A percentile compares a stretch with the other conserved stretches of the same genome.
These are phyloP conservation scores for Caenorhabditis angaria DNA, from an alignment of 2,888 invertebrate species.

Conservation along the genomic window DNA sequence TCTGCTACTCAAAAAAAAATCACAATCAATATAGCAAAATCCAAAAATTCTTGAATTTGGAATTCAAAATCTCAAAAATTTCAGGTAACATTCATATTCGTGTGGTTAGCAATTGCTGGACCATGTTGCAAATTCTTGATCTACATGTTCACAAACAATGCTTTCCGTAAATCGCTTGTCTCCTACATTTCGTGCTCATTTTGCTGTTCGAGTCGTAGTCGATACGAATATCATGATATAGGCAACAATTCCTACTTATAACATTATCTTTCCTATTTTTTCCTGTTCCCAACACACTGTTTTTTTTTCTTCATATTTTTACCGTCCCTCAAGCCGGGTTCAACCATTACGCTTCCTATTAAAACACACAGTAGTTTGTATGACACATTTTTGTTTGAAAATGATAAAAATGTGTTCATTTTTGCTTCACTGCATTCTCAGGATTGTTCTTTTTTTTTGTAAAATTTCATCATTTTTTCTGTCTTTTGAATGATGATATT, in stretches of 20 bases:
- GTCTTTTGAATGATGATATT: background rate
- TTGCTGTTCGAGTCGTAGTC: constrained; percentile 42
- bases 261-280: background rate
- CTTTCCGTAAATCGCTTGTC: constrained; percentile 77
- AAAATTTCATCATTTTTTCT: background rate
- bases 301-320: background rate
- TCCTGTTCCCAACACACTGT: background rate
- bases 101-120: constrained; percentile 93
- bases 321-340: background rate
- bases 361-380: background rate
- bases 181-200: constrained; percentile 40
- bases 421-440: background rate
- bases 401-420: background rate
- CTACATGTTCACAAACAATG: constrained; percentile 87
- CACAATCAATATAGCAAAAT: background rate
- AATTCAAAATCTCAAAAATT: too few species aligned
- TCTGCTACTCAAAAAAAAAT: background rate
- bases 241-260: constrained; percentile 36
- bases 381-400: background rate
- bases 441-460: background rate
- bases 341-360: background rate
- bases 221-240: constrained; percentile 56
- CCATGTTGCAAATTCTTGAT: constrained; percentile 94
- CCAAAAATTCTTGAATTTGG: constrained; percentile 9
- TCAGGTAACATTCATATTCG: constrained; percentile 75